Base-by-base conservation (phyloP, 2,888 invertebrate species). In the Dolichopus griseipennis region DNA sequence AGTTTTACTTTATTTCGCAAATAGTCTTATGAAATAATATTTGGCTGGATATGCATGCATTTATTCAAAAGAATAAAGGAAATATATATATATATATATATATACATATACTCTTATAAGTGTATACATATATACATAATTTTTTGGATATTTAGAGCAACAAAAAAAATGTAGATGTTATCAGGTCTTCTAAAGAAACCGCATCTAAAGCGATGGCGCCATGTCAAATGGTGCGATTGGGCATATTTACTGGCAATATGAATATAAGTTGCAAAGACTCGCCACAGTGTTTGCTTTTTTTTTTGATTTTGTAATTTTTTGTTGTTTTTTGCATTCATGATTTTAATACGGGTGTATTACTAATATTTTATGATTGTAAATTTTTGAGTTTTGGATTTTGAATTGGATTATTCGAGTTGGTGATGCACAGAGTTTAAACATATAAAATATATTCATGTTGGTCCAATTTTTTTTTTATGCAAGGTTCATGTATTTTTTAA, bases 131-230 rank as follows among this genome's bases (percentile, higher is more conserved):
- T 37, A 27, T 37, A 37, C 8, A 37, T 37, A 37, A 12, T 27
- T 12, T 12, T 63, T 63, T 33, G 22, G 12, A 61, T 18, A 27
- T 63, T 62, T 63, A 27, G 22, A 63, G 27, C 10, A 18, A 27
- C 12, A 9, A 27, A 27, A 63, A 63, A 63, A 63, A 63, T 63
- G 27, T 63, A 22, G 63, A 70, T 67, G 72, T 72, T 80, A 80
- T 80, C 80, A 77, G 75, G 69, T 78, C 77, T 78, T 80, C 79
- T 78, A 75, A 80, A 76, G 76, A 73, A 71, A 75, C 80, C 80
- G 80, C 80, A 80, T 80, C 80, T 79, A 77, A 78, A 80, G 78
- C 75, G 78, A 77, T 80, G 80, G 80, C 80, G 80, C 80, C 80
- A 80, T 76, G 76, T 76, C 78, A 77, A 76, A 77, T 75, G 76